These are phyloP conservation scores for Heliothis subflexa DNA, from an alignment of 1,140 invertebrate genomes.

Conservation along the genomic window DNA sequence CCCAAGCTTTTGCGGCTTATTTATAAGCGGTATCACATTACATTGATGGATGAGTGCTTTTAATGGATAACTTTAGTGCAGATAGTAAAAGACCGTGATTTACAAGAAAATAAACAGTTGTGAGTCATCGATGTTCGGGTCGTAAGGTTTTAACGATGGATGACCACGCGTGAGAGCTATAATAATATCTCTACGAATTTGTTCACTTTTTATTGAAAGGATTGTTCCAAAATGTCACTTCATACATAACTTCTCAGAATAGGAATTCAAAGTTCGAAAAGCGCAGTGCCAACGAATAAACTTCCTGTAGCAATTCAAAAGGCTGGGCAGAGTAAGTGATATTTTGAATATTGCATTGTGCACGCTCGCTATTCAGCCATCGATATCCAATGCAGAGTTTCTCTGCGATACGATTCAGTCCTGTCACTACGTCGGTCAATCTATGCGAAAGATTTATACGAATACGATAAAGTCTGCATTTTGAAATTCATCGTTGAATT, in stretches of 20 bases:
- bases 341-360: slow-evolving; percentile 21
- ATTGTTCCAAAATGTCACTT: too few relatives aligned
- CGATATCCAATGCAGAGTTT: background rate
- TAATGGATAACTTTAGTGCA: slow-evolving; percentile 52
- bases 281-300: background rate
- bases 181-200: background rate
- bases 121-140: slow-evolving; percentile 27
- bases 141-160: background rate
- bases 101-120: slow-evolving; percentile 39
- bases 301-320: background rate
- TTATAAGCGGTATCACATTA: slow-evolving; percentile 59
- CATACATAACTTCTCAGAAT: too few relatives aligned
- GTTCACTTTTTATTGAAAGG: background rate
- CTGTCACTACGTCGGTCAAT: slow-evolving; percentile 26
- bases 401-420: slow-evolving; percentile 12
- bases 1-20: slow-evolving; percentile 49
- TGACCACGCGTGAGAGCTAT: background rate
- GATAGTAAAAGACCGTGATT: slow-evolving; percentile 30
- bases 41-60: slow-evolving; percentile 55
- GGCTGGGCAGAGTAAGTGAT: background rate
- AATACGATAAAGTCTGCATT: slow-evolving; percentile 14
- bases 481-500: background rate
- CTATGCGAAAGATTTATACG: slow-evolving; percentile 5
- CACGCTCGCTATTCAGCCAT: background rate
- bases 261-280: background rate